phyloP scores from a whole-genome alignment of 2,888 invertebrate species.

The Chrysolina haemoptera region DNA sequence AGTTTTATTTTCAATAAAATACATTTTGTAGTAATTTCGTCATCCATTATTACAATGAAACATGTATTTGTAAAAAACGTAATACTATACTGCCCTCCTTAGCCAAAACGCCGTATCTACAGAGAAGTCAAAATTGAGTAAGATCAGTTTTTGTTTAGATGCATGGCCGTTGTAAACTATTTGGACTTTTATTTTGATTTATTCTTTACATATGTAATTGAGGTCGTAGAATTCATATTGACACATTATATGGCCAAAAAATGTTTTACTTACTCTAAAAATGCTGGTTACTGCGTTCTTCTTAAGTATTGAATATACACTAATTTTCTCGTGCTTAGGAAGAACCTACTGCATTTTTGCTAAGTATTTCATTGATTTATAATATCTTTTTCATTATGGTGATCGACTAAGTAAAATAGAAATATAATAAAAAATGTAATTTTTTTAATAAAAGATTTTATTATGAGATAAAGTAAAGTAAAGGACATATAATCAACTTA shows the following conservation, averaged over 20 bases:
- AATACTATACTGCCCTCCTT: background rate
- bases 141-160: background rate
- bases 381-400: no score
- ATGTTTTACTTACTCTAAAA: constrained; percentile 13
- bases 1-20: no score
- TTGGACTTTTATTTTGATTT: constrained; percentile 13
- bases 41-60: no score
- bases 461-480: constrained; percentile 5
- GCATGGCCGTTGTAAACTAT: constrained; percentile 17
- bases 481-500: constrained; percentile 6
- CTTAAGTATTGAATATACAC: constrained; percentile 11
- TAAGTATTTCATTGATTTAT: no score
- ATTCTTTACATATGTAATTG: constrained; percentile 6
- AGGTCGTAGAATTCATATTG: constrained; percentile 18
- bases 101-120: background rate
- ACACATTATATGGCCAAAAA: constrained; percentile 20
- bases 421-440: background rate
- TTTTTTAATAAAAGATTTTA: constrained; percentile 2
- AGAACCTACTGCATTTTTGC: background rate
- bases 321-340: constrained; percentile 24
- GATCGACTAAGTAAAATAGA: background rate
- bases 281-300: constrained; percentile 11
- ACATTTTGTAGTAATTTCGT: no score
- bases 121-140: background rate
- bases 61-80: no score